These are phyloP conservation scores for Synergus itoensis DNA, from an alignment of 2,888 invertebrate genomes.

Conservation along the genomic window DNA sequence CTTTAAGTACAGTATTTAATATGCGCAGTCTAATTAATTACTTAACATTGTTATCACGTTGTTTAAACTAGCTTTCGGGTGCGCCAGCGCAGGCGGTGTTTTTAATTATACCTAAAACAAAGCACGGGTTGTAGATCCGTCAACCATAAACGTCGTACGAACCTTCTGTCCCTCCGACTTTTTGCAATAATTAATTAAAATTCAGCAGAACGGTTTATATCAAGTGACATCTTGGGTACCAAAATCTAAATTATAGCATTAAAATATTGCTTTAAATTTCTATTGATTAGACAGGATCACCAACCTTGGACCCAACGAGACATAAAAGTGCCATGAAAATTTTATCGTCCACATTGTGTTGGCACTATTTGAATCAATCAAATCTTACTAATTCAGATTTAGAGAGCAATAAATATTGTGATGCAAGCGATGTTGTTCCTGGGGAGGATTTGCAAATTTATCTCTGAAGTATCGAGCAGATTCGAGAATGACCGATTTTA, in stretches of 20 bases:
- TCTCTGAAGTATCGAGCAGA: not conserved
- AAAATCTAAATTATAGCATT: not conserved
- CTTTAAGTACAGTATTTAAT: not conserved
- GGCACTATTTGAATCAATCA: no score
- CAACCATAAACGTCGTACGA: slow-evolving; percentile 25
- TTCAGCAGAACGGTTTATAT: not conserved
- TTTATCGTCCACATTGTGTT: no score
- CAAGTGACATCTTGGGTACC: not conserved
- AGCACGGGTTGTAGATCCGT: slow-evolving; percentile 27
- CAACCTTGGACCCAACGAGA: no score
- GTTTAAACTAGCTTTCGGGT: slow-evolving; percentile 29
- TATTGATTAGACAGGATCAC: no score
- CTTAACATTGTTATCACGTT: slow-evolving; percentile 24
- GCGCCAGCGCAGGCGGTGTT: slow-evolving; percentile 16
- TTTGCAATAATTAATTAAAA: slow-evolving; percentile 34
- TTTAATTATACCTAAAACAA: slow-evolving; percentile 39
- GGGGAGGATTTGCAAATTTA: not conserved
- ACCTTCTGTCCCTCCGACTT: slow-evolving; percentile 1
- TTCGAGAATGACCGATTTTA: not conserved
- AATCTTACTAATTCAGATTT: no score
- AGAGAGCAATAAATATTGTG: not conserved
- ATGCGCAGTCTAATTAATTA: slow-evolving; percentile 27
- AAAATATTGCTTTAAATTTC: not conserved
- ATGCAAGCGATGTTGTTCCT: not conserved
- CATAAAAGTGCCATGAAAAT: no score